These are phyloP conservation scores for Epinotia brunnichana DNA, from an alignment of 2,888 invertebrate genomes.

Conservation along the genomic window DNA sequence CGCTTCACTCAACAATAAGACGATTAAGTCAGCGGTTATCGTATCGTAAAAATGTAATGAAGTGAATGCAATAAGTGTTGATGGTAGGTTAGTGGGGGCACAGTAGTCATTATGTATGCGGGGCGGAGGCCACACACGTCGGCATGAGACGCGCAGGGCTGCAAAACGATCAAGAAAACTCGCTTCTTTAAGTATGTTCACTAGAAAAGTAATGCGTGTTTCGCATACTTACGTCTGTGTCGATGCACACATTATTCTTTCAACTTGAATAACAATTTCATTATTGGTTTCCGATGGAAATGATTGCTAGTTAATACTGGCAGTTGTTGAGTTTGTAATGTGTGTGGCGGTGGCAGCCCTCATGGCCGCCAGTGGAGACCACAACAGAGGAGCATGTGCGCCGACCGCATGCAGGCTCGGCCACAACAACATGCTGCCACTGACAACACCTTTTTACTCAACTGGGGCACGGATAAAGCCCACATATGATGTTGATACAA, in stretches of 20 bases:
- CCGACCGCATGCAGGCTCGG: constrained; percentile 56
- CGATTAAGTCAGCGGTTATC: constrained; percentile 64
- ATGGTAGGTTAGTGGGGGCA: constrained; percentile 45
- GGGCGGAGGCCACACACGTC: constrained; percentile 44
- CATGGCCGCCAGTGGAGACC: constrained; percentile 50
- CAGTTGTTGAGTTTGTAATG: constrained; percentile 9
- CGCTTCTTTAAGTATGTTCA: constrained; percentile 19
- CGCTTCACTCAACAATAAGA: constrained; percentile 49
- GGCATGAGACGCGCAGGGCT: constrained; percentile 30
- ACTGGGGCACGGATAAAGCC: background rate
- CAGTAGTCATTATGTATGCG: constrained; percentile 41
- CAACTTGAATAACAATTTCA: constrained; percentile 10
- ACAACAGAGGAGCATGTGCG: constrained; percentile 59
- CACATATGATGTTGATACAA: background rate
- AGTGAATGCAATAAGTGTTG: constrained; percentile 59
- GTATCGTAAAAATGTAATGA: constrained; percentile 61
- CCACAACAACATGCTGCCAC: constrained; percentile 54
- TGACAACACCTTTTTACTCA: constrained; percentile 47
- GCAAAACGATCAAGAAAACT: constrained; percentile 33
- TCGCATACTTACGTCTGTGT: constrained; percentile 12
- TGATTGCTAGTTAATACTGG: background rate
- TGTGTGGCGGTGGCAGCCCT: constrained; percentile 33
- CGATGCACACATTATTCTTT: constrained; percentile 17
- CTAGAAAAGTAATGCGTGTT: constrained; percentile 19
- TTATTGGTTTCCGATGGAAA: constrained; percentile 12